phyloP scores from a whole-genome alignment of 1,140 invertebrate species.

The Ylistrum balloti region DNA sequence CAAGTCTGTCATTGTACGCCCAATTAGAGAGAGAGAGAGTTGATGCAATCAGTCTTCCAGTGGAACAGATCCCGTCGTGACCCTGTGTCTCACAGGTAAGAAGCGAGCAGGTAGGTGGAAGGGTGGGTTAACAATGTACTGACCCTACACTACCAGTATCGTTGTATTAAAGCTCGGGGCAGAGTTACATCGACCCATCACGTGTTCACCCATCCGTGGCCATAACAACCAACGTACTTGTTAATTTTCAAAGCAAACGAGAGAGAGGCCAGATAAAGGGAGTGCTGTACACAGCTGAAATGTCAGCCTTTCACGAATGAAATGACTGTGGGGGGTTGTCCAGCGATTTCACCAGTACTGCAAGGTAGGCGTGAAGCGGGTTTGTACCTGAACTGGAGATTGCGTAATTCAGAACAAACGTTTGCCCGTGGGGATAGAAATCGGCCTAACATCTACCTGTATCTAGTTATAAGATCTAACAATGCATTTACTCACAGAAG shows the following conservation, averaged over 20 bases:
- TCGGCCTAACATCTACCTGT: not conserved
- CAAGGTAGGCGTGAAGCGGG: not conserved
- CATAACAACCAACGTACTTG: not conserved
- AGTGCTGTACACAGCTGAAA: not conserved
- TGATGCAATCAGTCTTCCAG: not conserved
- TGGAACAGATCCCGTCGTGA: not conserved
- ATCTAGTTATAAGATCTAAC: slow-evolving; percentile 21
- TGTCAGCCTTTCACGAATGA: not conserved
- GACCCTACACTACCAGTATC: not conserved
- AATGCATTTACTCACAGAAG: slow-evolving; percentile 5
- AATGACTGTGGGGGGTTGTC: not conserved
- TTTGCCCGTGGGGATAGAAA: slow-evolving; percentile 20
- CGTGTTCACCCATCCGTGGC: not conserved
- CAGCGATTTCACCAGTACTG: not conserved
- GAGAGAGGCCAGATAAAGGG: not conserved
- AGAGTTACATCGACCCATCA: not conserved
- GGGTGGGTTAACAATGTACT: not conserved
- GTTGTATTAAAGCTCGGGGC: not conserved
- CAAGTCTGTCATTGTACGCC: not conserved
- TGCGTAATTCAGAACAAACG: slow-evolving; percentile 8
- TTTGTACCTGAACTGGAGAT: slow-evolving; percentile 7
- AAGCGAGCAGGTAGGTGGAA: not conserved
- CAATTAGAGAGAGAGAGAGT: not conserved
- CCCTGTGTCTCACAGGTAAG: not conserved
- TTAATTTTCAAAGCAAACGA: not conserved